These are phyloP conservation scores for Agrenia bidenticulata DNA, from an alignment of 2,888 invertebrate genomes.

Conservation along the genomic window DNA sequence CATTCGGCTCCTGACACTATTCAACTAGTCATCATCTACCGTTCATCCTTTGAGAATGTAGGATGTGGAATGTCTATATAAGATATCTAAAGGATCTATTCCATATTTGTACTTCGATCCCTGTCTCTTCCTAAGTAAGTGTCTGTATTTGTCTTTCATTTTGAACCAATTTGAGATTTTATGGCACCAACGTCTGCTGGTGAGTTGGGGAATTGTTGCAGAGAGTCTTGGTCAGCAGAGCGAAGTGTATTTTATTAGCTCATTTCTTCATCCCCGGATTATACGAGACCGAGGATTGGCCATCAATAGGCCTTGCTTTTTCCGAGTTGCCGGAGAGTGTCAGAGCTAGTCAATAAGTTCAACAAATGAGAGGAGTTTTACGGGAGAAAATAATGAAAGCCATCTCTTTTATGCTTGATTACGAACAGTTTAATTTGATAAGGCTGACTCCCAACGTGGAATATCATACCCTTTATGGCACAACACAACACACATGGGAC, in stretches of 20 bases:
- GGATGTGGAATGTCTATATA: no score
- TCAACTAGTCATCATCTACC: no score
- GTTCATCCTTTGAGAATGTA: no score
- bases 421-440: constrained; percentile 51
- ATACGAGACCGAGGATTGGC: neutral
- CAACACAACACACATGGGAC: constrained; percentile 50
- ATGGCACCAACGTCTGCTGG: constrained; percentile 27
- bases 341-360: constrained; percentile 20
- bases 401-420: constrained; percentile 44
- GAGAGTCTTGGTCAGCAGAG: neutral
- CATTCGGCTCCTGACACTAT: no score
- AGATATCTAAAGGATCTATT: no score
- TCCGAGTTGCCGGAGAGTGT: neutral
- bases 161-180: constrained; percentile 45
- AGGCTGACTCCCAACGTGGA: constrained; percentile 43
- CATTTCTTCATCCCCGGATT: constrained; percentile 26
- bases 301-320: neutral
- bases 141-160: constrained; percentile 40
- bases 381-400: constrained; percentile 36
- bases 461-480: constrained; percentile 44
- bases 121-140: constrained; percentile 4
- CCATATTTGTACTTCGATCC: no score
- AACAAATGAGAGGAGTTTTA: constrained; percentile 19
- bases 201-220: constrained; percentile 13
- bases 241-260: constrained; percentile 35